Percentiles rank a stretch among this genome's conserved stretches.
phyloP scores from a whole-genome alignment of 2,113 vertebrate species.

The Onychostruthus taczanowskii region DNA sequence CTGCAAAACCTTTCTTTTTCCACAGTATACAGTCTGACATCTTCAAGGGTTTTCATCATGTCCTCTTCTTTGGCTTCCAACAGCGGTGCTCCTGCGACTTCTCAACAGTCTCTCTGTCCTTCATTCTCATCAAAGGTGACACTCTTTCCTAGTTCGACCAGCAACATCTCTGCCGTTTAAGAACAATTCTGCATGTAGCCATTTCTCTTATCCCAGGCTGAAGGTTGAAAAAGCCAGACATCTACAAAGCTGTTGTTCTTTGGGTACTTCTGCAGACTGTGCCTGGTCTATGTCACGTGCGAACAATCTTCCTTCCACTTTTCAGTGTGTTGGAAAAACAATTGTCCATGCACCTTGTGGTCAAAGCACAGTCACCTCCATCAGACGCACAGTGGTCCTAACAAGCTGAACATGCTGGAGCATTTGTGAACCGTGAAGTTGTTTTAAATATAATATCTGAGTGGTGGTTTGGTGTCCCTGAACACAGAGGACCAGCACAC shows the following conservation, averaged over 20 bases:
- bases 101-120: not conserved
- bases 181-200: not conserved
- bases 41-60: not conserved
- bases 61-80: not conserved
- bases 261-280: not conserved
- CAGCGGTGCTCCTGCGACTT: not conserved
- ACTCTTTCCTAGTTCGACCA: not conserved
- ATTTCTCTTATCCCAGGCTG: not conserved
- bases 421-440: not conserved
- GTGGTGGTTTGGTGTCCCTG: not conserved
- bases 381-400: not conserved
- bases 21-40: not conserved
- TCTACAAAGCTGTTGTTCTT: not conserved
- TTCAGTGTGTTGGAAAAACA: not conserved
- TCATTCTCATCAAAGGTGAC: not conserved
- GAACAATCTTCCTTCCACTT: rapidly evolving
- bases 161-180: not conserved
- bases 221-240: not conserved
- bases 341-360: not conserved
- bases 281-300: rapidly evolving
- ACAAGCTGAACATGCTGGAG: not conserved
- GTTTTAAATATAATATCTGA: not conserved
- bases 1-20: not conserved
- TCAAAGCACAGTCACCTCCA: not conserved
- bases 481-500: not conserved